These are phyloP conservation scores for Sebastes goodei DNA, from an alignment of 2,797 vertebrate genomes.

Conservation along the genomic window DNA sequence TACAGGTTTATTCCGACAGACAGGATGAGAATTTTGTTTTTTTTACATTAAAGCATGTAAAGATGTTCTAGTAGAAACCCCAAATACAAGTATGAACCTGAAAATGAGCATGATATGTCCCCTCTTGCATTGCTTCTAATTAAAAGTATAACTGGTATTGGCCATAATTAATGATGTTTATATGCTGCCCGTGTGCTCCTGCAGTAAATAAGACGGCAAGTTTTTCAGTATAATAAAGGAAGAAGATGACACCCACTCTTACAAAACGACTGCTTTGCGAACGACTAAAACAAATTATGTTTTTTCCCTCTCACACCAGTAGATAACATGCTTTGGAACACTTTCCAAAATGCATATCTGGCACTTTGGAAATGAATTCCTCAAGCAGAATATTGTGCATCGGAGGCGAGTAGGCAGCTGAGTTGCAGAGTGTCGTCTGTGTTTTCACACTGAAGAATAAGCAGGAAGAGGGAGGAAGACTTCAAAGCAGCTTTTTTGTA, in stretches of 20 bases:
- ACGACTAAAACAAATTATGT: constrained; percentile 23
- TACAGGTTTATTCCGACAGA: too few species aligned
- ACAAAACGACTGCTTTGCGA: constrained; percentile 21
- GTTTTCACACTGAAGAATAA: constrained; percentile 66
- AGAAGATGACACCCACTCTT: constrained; percentile 6
- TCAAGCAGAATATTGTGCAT: constrained; percentile 47
- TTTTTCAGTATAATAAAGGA: not conserved
- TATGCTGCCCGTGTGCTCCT: not conserved
- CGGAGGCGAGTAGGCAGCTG: constrained; percentile 50
- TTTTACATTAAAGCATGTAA: not conserved
- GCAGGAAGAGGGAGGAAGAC: constrained; percentile 64
- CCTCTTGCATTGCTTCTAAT: not conserved
- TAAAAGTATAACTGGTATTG: not conserved
- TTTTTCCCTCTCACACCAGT: not conserved
- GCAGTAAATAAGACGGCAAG: not conserved
- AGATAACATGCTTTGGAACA: constrained; percentile 30
- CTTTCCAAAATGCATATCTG: constrained; percentile 52
- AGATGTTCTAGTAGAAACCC: not conserved
- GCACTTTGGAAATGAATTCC: constrained; percentile 52
- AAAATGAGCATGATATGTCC: not conserved
- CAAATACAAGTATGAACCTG: not conserved
- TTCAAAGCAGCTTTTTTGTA: constrained; percentile 74
- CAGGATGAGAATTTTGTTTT: not conserved
- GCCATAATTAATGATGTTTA: not conserved
- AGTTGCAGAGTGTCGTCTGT: constrained; percentile 47